phyloP scores from a whole-genome alignment of 2,113 vertebrate species.

The Regulus satrapa region DNA sequence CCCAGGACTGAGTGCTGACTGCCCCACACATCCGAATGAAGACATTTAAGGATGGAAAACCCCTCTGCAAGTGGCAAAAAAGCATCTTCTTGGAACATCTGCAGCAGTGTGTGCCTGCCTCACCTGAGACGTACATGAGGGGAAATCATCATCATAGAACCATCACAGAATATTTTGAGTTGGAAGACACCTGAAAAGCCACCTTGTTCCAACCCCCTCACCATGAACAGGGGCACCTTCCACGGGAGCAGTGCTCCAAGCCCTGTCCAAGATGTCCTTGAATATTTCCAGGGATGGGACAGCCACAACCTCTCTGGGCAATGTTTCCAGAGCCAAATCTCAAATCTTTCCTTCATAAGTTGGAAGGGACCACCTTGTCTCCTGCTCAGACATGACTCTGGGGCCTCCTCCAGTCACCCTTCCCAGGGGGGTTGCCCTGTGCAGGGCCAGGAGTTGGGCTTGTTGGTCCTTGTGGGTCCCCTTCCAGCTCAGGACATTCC shows the following conservation, averaged over 20 bases:
- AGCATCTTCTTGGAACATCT: background rate
- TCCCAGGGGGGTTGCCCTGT: background rate
- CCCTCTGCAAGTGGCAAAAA: background rate
- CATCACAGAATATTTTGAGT: background rate
- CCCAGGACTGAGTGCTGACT: background rate
- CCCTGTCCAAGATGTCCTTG: background rate
- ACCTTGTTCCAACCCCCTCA: background rate
- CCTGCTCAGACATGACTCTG: background rate
- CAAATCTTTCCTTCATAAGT: background rate
- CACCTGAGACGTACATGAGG: background rate
- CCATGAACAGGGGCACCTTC: too few relatives aligned
- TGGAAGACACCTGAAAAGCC: background rate
- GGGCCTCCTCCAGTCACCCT: background rate
- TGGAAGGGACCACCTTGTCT: background rate
- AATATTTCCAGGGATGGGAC: background rate
- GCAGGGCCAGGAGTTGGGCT: background rate
- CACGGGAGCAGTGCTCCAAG: background rate
- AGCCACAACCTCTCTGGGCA: background rate
- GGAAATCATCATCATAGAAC: background rate
- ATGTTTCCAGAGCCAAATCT: rapidly evolving
- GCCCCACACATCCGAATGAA: background rate
- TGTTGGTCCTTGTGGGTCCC: background rate
- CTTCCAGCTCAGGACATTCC: background rate
- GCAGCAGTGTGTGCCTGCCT: background rate
- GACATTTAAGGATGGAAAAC: background rate